Conservation (phyloP, 2,888 invertebrate genomes). For the Perizoma flavofasciatum region DNA sequence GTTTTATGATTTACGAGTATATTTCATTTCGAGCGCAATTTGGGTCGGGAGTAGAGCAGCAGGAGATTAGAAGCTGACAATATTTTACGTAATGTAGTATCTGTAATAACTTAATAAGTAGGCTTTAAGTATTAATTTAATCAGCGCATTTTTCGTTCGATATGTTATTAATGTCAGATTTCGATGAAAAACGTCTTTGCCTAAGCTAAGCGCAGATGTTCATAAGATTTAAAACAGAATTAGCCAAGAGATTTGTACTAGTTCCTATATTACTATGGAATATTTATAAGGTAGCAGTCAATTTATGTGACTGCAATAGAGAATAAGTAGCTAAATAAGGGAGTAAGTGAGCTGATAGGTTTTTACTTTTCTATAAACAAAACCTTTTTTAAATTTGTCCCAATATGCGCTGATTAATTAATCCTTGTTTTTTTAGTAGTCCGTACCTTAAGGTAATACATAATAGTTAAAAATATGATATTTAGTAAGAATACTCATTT, state of each 20-base stretch:
- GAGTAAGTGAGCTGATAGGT: too few species aligned
- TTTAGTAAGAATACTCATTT: conserved; percentile 30
- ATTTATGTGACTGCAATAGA: too few species aligned
- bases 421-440: conserved; percentile 15
- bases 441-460: conserved; percentile 16
- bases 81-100: conserved; percentile 47
- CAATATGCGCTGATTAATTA: conserved; percentile 24
- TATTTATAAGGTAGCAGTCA: too few species aligned
- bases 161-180: too few species aligned
- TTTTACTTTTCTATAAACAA: too few species aligned
- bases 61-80: conserved; percentile 81
- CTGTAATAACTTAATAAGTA: conserved; percentile 31
- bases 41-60: conserved; percentile 54
- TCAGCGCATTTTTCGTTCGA: conserved; percentile 14
- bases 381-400: neutral
- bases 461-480: conserved; percentile 13
- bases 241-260: neutral
- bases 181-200: too few species aligned
- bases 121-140: conserved; percentile 21
- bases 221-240: neutral
- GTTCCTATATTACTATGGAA: conserved; percentile 2
- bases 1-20: conserved; percentile 3
- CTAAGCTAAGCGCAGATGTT: too few species aligned
- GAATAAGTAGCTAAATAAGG: too few species aligned
- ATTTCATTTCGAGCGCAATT: conserved; percentile 29